Conservation (phyloP, 2,797 vertebrate genomes). For the Choloepus didactylus region DNA sequence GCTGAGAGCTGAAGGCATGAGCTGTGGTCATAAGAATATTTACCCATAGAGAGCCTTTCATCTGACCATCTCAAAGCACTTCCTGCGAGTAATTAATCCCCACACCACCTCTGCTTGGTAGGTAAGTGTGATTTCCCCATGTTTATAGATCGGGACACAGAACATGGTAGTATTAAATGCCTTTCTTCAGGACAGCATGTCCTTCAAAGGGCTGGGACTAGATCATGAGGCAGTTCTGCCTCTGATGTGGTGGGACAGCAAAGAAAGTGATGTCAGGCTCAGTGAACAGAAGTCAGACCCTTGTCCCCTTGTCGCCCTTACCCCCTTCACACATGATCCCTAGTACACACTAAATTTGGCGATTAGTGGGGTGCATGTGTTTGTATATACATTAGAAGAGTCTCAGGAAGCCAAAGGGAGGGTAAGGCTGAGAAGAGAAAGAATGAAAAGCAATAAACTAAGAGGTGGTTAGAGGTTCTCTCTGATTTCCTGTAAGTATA, state of each 20-base stretch:
- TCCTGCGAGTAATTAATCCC: neutral
- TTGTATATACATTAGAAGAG: neutral
- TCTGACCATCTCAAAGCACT: neutral
- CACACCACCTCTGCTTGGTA: slow-evolving; percentile 1
- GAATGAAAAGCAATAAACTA: slow-evolving; percentile 74
- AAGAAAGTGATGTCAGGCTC: neutral
- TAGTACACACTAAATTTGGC: neutral
- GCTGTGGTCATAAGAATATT: neutral
- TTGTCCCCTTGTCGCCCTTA: neutral
- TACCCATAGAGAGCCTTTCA: slow-evolving; percentile 10
- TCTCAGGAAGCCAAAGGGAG: slow-evolving; percentile 66
- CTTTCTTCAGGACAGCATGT: neutral
- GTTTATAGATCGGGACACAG: slow-evolving; percentile 20
- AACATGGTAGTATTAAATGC: neutral
- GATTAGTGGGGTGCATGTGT: neutral
- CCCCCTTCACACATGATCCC: neutral
- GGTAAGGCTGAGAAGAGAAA: slow-evolving; percentile 70
- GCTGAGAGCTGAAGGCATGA: neutral
- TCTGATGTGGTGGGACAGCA: neutral
- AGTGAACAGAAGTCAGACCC: neutral
- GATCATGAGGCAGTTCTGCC: neutral
- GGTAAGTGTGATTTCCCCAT: neutral
- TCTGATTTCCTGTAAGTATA: slow-evolving; percentile 83
- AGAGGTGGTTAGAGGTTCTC: slow-evolving; percentile 77
- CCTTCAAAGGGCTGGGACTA: neutral